phyloP scores from a whole-genome alignment of 2,113 vertebrate genomes.

The Neolamprologus modestus region DNA sequence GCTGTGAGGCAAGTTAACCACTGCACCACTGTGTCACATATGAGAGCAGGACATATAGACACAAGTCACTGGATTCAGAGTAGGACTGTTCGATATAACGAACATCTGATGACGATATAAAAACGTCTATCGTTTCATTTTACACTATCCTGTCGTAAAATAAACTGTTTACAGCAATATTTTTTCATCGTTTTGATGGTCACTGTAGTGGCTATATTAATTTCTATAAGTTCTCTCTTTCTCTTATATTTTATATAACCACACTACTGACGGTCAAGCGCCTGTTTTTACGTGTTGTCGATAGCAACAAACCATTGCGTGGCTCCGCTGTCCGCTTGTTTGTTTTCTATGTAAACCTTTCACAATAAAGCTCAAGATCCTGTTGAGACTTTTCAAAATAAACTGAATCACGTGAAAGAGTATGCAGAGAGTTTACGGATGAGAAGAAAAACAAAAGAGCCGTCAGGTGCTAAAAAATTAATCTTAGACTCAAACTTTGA shows the following conservation, averaged over 20 bases:
- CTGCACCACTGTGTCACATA: background rate
- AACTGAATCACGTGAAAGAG: background rate
- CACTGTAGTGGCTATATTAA: background rate
- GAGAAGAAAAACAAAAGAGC: background rate
- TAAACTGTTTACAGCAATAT: background rate
- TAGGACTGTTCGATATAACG: background rate
- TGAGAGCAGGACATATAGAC: background rate
- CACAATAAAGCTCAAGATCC: background rate
- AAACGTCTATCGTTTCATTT: background rate
- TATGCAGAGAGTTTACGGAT: background rate
- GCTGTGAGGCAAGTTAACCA: background rate
- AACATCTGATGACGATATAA: accelerated
- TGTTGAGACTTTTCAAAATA: background rate
- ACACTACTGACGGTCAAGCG: background rate
- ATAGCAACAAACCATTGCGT: background rate
- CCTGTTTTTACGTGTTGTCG: accelerated
- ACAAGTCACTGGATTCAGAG: accelerated
- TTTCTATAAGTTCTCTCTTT: background rate
- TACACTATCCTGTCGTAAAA: accelerated
- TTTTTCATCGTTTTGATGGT: background rate
- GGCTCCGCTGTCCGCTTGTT: background rate
- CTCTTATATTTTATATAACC: accelerated
- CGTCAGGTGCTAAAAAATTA: background rate
- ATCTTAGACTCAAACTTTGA: background rate
- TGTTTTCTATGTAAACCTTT: background rate